A percentile compares a stretch with the other conserved stretches of the same genome.
Evolutionary conservation across 2,113 vertebrate species (phyloP).

Genomic region (Hippocampus zosterae): DNA sequence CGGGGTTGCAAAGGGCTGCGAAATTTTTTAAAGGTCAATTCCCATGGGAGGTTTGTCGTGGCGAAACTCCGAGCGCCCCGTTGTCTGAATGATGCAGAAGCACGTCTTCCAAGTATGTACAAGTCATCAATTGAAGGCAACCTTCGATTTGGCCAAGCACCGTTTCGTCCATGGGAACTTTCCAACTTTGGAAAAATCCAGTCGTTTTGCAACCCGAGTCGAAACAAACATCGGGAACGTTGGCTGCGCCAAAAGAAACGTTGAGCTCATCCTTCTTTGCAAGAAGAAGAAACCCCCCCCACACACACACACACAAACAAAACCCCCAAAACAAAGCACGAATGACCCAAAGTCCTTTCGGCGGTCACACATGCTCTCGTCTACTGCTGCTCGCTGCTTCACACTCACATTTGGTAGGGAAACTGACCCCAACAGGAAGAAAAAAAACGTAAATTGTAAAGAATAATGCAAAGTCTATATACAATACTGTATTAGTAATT

Average conservation of each 20-base stretch:
- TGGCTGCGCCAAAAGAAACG: conserved; percentile 8
- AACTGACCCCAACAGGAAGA: conserved; percentile 8
- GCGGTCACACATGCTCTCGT: conserved; percentile 69
- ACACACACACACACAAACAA: conserved; percentile 27
- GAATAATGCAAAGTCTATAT: conserved; percentile 23
- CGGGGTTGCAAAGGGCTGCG: neutral
- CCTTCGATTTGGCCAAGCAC: no score
- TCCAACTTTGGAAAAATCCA: neutral
- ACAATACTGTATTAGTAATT: conserved; percentile 53
- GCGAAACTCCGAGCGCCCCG: neutral
- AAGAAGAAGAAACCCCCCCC: conserved; percentile 35
- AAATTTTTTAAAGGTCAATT: neutral
- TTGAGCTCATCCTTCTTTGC: conserved; percentile 93
- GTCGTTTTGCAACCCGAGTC: neutral
- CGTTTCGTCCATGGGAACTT: neutral
- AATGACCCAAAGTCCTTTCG: conserved; percentile 28
- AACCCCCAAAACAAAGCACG: neutral
- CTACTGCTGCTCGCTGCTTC: conserved; percentile 86
- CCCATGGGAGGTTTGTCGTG: neutral
- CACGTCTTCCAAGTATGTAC: no score
- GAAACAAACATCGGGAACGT: neutral
- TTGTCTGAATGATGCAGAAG: no score
- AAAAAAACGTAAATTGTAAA: neutral
- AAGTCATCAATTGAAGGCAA: no score
- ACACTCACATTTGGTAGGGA: conserved; percentile 67